A percentile compares a stretch with the other conserved stretches of the same genome.
Evolutionary conservation across 2,888 invertebrate species (phyloP).

Genomic region (Matsumyia berberina): DNA sequence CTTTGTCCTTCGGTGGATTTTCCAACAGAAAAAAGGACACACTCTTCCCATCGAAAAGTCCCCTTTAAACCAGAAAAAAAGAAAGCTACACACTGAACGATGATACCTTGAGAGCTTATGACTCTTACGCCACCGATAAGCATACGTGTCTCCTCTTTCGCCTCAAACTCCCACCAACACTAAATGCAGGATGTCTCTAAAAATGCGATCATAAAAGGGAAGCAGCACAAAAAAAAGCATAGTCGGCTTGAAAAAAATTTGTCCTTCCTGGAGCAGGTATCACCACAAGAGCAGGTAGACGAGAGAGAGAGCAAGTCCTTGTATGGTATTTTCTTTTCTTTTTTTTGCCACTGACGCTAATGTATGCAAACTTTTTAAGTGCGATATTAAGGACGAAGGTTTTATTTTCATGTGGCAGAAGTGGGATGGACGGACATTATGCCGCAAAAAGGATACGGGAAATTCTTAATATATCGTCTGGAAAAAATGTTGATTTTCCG

Average conservation of each 20-base stretch:
- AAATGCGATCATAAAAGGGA: constrained; percentile 65
- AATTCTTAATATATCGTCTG: constrained; percentile 63
- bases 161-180: constrained; percentile 7
- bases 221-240: constrained; percentile 22
- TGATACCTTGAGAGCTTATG: constrained; percentile 26
- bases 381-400: constrained; percentile 66
- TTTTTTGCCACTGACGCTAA: constrained; percentile 35
- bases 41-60: not conserved
- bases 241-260: constrained; percentile 28
- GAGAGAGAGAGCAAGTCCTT: constrained; percentile 18
- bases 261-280: constrained; percentile 65
- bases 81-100: not conserved
- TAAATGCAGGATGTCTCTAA: constrained; percentile 67
- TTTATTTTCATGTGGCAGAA: constrained; percentile 40
- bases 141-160: constrained; percentile 9
- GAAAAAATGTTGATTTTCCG: constrained; percentile 70
- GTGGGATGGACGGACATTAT: constrained; percentile 13
- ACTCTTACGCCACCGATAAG: constrained; percentile 21
- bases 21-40: not conserved
- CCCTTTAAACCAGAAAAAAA: constrained; percentile 1
- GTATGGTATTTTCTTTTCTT: not conserved
- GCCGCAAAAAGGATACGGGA: constrained; percentile 40
- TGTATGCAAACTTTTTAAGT: constrained; percentile 72
- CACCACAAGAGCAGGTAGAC: constrained; percentile 31
- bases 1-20: not conserved